Conservation (phyloP, 1,140 invertebrate species). For the Oncopodura yosiiana region DNA sequence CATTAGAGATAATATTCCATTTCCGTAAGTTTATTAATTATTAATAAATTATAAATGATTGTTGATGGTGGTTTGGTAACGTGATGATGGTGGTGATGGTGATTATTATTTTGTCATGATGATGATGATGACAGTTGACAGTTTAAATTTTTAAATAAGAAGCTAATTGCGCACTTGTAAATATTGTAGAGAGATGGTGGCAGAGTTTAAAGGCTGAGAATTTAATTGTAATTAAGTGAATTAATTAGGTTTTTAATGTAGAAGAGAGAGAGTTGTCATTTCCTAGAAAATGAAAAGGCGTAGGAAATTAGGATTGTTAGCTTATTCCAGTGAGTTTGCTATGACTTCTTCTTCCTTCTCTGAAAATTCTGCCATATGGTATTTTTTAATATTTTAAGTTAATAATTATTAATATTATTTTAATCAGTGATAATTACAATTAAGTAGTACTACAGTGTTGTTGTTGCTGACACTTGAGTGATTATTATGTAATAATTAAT, state of each 20-base stretch:
- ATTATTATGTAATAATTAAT: too few relatives aligned
- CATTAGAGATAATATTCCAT: constrained; percentile 21
- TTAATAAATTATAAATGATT: neutral
- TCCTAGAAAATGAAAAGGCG: too few relatives aligned
- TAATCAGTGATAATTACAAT: constrained; percentile 65
- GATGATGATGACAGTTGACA: neutral
- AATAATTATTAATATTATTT: constrained; percentile 18
- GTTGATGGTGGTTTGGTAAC: too few relatives aligned
- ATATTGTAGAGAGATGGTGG: neutral
- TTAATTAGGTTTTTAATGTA: too few relatives aligned
- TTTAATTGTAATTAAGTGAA: too few relatives aligned
- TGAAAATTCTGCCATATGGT: too few relatives aligned
- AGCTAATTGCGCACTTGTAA: neutral
- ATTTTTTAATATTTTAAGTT: too few relatives aligned
- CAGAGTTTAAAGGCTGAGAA: neutral
- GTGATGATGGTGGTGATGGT: neutral
- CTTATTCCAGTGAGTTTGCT: too few relatives aligned
- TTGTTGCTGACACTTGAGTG: constrained; percentile 16
- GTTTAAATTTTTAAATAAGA: neutral
- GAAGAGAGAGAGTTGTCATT: too few relatives aligned
- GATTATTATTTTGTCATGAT: neutral
- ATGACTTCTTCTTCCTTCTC: too few relatives aligned
- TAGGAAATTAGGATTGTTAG: too few relatives aligned
- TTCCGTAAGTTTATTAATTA: constrained; percentile 21
- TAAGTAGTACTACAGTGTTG: constrained; percentile 52